Base-by-base conservation (phyloP, 2,113 vertebrate genomes). In the Lamprologus ornatipinnis region DNA sequence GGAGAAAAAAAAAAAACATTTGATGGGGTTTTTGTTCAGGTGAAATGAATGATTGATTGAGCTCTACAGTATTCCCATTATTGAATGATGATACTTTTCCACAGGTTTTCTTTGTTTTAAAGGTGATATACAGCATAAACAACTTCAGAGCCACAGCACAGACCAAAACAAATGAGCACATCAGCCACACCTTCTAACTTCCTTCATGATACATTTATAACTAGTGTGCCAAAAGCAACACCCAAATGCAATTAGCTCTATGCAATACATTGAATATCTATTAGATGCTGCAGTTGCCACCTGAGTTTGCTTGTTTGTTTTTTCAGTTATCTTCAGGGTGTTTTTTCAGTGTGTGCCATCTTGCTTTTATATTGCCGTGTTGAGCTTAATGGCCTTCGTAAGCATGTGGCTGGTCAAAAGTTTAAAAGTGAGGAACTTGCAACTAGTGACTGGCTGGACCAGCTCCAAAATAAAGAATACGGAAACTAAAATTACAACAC, bases 161-260 rank as follows among this genome's bases (percentile, higher is more conserved):
- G 70, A 78, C 42, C 70, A 19, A 78, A 78, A 78, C 70, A 78
- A 78, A 78, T 19, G 23, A 47, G 42, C 70, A 49, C 70, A 78
- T 13, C 0, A 19, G 70, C 42, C 42, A 78, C 70, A 31, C 70
- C 42, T 78, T 31, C 42, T 19, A 0, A 28, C 42, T 49, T 28
- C 15, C 70, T 28, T 47, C 70, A 49, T 28, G 42, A 26, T 78
- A 31, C 23, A 75, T 75, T 47, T 75, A 75, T 26, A 49, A 19
- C 23, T n/a, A 37, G 33, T 13, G 60, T 35, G 42, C 23, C 42
- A 47, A 47, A 75, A 75, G 42, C 40, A 47, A 47, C 14, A 73
- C 13, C 4, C 14, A 47, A 45, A 75, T 47, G 0, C 9, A 45
- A 47, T 75, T 49, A 49, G 23, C 23, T 47, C 15, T 75, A 17